A percentile compares a stretch with the other conserved stretches of the same genome.
These are phyloP conservation scores for Pediacus dermestoides DNA, from an alignment of 2,888 invertebrate species.

Conservation along the genomic window DNA sequence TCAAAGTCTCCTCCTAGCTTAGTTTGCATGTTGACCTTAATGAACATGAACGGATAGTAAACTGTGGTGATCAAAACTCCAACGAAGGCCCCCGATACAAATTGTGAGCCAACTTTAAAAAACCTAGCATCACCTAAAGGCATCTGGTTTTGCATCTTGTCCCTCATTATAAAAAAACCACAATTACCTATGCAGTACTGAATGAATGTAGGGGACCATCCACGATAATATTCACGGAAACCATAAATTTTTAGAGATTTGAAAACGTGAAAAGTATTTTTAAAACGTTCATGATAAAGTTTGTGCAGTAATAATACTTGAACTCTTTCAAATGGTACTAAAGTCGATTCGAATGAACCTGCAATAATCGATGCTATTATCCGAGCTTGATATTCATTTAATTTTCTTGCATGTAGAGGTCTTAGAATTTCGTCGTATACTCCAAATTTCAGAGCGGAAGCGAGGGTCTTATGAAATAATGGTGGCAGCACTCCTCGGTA, in stretches of 20 bases:
- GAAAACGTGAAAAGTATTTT: conserved; percentile 82
- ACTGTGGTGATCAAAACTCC: conserved; percentile 90
- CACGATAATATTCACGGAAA: conserved; percentile 87
- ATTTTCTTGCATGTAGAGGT: conserved; percentile 55
- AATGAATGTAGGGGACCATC: conserved; percentile 79
- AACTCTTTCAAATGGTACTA: conserved; percentile 93
- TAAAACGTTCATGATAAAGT: conserved; percentile 75
- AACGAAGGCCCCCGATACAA: conserved; percentile 85
- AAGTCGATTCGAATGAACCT: conserved; percentile 78
- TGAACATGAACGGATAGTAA: conserved; percentile 95
- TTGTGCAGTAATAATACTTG: conserved; percentile 90
- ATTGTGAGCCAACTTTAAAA: conserved; percentile 60
- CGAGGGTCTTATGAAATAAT: conserved; percentile 86
- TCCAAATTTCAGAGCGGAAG: conserved; percentile 96
- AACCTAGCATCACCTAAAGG: conserved; percentile 56
- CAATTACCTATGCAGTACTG: conserved; percentile 94
- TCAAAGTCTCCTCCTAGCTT: conserved; percentile 76
- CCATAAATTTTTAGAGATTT: conserved; percentile 68
- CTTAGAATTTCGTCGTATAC: conserved; percentile 75
- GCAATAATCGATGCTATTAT: conserved; percentile 66
- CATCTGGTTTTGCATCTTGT: conserved; percentile 64
- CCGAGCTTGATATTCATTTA: conserved; percentile 64
- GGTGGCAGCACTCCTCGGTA: conserved; percentile 94
- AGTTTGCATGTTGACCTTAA: conserved; percentile 94
- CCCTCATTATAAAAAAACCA: conserved; percentile 88